These are phyloP conservation scores for Metellina segmentata DNA, from an alignment of 2,888 invertebrate genomes.

Conservation along the genomic window DNA sequence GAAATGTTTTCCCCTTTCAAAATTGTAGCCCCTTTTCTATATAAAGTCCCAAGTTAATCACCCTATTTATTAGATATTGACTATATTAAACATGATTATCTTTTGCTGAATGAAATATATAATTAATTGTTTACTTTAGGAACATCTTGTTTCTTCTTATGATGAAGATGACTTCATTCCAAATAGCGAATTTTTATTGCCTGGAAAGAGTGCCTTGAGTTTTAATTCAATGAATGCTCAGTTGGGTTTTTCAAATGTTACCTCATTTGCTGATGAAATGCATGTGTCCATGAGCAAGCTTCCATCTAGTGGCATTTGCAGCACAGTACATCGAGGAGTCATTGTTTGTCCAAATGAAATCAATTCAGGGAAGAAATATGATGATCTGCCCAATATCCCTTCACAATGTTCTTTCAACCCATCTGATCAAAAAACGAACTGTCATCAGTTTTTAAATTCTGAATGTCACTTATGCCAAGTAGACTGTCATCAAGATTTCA, in stretches of 20 bases:
- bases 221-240: not conserved
- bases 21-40: too few relatives aligned
- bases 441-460: not conserved
- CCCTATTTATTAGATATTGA: too few relatives aligned
- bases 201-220: conserved; percentile 51
- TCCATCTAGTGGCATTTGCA: conserved; percentile 51
- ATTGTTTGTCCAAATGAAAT: conserved; percentile 61
- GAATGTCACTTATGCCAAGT: conserved; percentile 34
- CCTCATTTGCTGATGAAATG: conserved; percentile 31
- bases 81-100: not conserved
- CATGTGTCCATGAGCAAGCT: conserved; percentile 60
- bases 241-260: not conserved
- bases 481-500: conserved; percentile 6
- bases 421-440: not conserved
- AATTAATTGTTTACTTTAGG: not conserved
- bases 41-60: too few relatives aligned
- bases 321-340: conserved; percentile 59
- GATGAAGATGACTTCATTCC: conserved; percentile 2
- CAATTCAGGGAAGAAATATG: conserved; percentile 3
- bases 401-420: not conserved
- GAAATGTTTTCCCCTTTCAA: too few relatives aligned
- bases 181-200: not conserved
- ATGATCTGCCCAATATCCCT: not conserved
- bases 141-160: not conserved
- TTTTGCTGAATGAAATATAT: not conserved